Evolutionary conservation across 2,797 vertebrate species (phyloP).

Genomic region (Myripristis jacobus): DNA sequence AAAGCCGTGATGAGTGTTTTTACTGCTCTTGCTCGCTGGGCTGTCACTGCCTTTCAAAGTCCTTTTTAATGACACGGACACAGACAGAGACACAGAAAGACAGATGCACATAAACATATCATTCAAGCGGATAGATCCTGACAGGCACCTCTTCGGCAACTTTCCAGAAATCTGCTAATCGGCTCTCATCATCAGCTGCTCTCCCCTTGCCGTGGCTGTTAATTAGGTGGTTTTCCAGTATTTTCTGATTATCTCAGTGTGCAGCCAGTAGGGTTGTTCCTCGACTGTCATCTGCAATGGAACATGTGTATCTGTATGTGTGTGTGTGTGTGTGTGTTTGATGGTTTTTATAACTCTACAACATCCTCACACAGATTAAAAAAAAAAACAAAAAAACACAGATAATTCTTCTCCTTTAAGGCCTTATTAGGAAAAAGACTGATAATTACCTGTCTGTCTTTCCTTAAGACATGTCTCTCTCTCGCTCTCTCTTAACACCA

Average conservation of each 20-base stretch:
- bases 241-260: slow-evolving; percentile 65
- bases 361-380: neutral
- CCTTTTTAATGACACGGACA: neutral
- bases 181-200: slow-evolving; percentile 64
- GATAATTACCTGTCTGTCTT: too few relatives aligned
- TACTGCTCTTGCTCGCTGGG: neutral
- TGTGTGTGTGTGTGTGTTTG: neutral
- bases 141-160: slow-evolving; percentile 73
- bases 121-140: slow-evolving; percentile 73
- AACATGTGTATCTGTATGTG: slow-evolving; percentile 16
- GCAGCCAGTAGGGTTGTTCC: slow-evolving; percentile 49
- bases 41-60: slow-evolving; percentile 1
- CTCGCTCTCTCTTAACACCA: too few relatives aligned
- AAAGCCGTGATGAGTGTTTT: neutral
- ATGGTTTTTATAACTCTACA: slow-evolving; percentile 15
- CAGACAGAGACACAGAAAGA: neutral
- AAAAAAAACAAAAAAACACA: too few relatives aligned
- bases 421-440: too few relatives aligned
- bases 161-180: slow-evolving; percentile 73
- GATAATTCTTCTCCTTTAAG: too few relatives aligned
- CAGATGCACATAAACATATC: slow-evolving; percentile 40
- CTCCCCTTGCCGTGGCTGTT: slow-evolving; percentile 54
- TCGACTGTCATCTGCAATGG: slow-evolving; percentile 44
- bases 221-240: slow-evolving; percentile 71
- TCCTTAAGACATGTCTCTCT: too few relatives aligned